Evolutionary conservation across 2,797 vertebrate species (phyloP), one percentile per base, ranked within the genome.

Genomic region (Xiphorhynchus erythropygius): DNA sequence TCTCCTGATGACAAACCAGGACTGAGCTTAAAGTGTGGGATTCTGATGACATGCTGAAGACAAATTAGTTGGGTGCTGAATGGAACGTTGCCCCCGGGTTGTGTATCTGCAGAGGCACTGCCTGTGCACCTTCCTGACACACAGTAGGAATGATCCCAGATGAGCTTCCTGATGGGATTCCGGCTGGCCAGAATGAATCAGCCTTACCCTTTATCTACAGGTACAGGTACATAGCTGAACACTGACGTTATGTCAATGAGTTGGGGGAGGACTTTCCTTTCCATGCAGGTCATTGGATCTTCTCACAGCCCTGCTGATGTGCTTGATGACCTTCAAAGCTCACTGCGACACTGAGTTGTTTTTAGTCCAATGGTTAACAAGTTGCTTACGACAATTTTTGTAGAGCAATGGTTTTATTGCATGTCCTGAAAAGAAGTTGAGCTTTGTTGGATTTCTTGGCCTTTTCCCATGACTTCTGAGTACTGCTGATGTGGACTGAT

Each of bases 121-220:
- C 27, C 44, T 63, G 63, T 59, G 82, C 25, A 71, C 73, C 70
- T 83, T 89, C 52, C 44, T 69, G 60, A 57, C 63, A 71, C 37
- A 13, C 69, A 53, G 1, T 10, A 21, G 89, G 79, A 68, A 80
- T 42, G 56, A 91, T 67, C 59, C 50, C 81, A 84, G 65, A 52
- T 64, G 19, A 30, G 37, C 12, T 33, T 80, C 76, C 86, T 49
- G 73, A 41, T 68, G 77, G 85, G 77, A 28, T 44, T 46, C 75
- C 17, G 60, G 65, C 27, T 91, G 64, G 50, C 84, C 59, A 81
- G 32, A 30, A 73, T 80, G 86, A 83, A 50, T 73, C 70, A 92
- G 39, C 33, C 39, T 70, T 84, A 64, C 28, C 75, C 41, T 75
- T 83, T 30, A 64, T 57, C 75, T 71, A 1, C 27, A 77, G 64